phyloP scores from a whole-genome alignment of 1,140 invertebrate species.

The Bombus fervidus region DNA sequence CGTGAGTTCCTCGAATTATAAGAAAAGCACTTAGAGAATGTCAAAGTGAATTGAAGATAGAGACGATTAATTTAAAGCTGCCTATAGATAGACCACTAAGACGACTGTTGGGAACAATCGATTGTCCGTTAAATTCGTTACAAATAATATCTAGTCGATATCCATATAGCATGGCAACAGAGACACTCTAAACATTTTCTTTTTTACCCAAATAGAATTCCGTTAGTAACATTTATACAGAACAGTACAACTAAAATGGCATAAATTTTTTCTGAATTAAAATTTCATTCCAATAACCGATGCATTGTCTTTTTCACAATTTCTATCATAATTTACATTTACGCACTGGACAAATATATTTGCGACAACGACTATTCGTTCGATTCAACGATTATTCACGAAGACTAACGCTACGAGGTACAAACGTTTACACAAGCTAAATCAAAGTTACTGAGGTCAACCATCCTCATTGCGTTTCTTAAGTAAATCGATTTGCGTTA shows the following conservation, averaged over 20 bases:
- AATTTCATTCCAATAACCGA: neutral
- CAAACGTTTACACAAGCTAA: neutral
- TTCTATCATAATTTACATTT: neutral
- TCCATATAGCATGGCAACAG: no score
- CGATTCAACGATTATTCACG: neutral
- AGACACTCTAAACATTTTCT: neutral
- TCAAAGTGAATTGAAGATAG: neutral
- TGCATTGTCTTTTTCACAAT: neutral
- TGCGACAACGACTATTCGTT: no score
- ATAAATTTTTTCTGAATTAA: neutral
- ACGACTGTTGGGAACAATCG: neutral
- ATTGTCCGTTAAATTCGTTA: neutral
- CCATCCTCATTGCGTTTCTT: neutral
- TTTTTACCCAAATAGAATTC: neutral
- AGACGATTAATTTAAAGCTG: neutral
- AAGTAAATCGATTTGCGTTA: slow-evolving; percentile 47
- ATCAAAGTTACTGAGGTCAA: slow-evolving; percentile 35
- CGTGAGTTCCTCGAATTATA: neutral
- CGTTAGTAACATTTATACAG: neutral
- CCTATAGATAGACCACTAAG: neutral
- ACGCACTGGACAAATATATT: neutral
- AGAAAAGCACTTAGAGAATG: neutral
- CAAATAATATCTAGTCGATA: neutral
- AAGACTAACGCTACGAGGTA: neutral
- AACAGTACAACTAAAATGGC: no score